Evolutionary conservation across 2,797 vertebrate genomes (phyloP), one percentile per base, ranked within the genome.

Genomic region (Alouatta caraya): DNA sequence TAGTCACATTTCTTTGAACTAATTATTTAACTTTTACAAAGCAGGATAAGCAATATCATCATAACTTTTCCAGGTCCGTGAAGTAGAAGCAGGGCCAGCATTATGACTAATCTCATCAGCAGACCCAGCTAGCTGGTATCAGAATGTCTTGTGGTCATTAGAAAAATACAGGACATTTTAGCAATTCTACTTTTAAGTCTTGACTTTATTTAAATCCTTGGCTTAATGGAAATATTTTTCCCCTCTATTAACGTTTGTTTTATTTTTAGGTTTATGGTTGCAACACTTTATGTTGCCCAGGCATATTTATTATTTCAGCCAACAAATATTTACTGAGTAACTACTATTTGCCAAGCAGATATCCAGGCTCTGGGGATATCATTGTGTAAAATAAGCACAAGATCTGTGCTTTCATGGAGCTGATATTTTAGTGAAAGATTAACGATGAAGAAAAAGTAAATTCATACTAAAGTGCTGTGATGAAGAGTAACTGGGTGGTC

Each of bases 1-100:
- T 48, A 80, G 91, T 88, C 89, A 57, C 8, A 19, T 78, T 84
- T 93, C 96, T 94, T 97, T 94, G 96, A 97, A 96, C 57, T 86
- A 86, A 97, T 93, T n/a, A 85, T 91, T 96, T 88, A 57, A 82
- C 46, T 88, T 95, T 88, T 59, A 57, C 39, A n/a, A 81, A 95
- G 80, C 39, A 46, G 61, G 87, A 87, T 88, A 42, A 76, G 86
- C 83, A 89, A 90, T 21, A 8, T 57, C 50, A 52, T 70, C 86
- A 14, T 83, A 50, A 61, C 52, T 44, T 83, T 93, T 30, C 39
- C n/a, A 55, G 14, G 57, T 93, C 42, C 52, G 19, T 78, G n/a
- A 88, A 88, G 52, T 15, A 82, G 80, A 93, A 88, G 75, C 24
- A 75, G 46, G 33, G 46, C 33, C 86, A 83, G 70, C 39, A 37